Evolutionary conservation across 2,113 vertebrate species (phyloP), one percentile per base, ranked within the genome.

Genomic region (Aptenodytes patagonicus): DNA sequence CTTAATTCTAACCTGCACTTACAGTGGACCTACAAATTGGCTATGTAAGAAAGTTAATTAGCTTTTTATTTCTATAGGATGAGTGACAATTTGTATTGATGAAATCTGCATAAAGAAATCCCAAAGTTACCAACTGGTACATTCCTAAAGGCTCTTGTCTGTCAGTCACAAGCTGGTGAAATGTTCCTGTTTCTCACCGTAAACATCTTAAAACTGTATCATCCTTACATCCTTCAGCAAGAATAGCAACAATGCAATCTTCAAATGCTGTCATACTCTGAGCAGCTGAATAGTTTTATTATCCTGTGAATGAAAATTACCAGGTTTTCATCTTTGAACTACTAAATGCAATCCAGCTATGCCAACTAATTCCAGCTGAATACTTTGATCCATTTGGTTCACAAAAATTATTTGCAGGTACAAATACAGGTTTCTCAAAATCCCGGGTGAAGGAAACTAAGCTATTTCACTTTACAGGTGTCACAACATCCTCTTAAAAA

Each of bases 1-100:
- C 54, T 97, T 90, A 91, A 94, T 94, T 97, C 75, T 93, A 98
- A 96, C 77, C 89, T 93, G 55, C 83, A 89, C 42, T 96, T 96
- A 97, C 29, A 95, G 57, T 77, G 51, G 92, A 95, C 55, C 76
- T 97, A 75, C 66, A 97, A 97, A 97, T 57, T 96, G 75, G n/a
- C 75, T 95, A 81, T 65, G 64, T 54, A 90, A 82, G 80, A 93
- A 95, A 97, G 58, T 78, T 95, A 98, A 97, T 90, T 92, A 93
- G 66, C 22, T 80, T 95, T 76, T 95, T 92, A 89, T 93, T 97
- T 98, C 66, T 89, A 32, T 93, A 98, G 46, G 68, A 88, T 2
- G 22, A 69, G 60, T 10, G 12, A 95, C 21, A 65, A 87, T 60
- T 90, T 77, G 29, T 55, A 96, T 69, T 83, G 9, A 83, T 86